These are phyloP conservation scores for Graptemys geographica DNA, from an alignment of 2,797 vertebrate species.

Conservation along the genomic window DNA sequence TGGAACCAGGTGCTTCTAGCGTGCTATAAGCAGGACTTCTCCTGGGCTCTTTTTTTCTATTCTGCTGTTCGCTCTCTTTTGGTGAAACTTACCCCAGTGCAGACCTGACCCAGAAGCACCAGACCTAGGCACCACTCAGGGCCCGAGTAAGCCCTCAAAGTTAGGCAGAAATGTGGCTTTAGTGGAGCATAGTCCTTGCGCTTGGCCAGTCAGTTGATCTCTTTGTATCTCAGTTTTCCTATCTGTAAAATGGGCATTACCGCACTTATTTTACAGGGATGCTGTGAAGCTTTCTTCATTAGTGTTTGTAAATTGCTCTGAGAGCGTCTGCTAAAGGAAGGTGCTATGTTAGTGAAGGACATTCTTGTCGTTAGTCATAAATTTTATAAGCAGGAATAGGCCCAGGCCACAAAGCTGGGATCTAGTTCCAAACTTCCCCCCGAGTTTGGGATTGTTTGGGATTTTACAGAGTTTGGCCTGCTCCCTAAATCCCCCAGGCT, in stretches of 20 bases:
- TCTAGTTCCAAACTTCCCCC: neutral
- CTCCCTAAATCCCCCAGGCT: neutral
- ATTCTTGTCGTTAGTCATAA: neutral
- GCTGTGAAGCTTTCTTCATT: neutral
- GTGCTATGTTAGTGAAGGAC: neutral
- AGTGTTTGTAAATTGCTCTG: neutral
- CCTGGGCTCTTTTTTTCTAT: neutral
- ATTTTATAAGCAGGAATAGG: neutral
- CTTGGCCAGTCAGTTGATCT: neutral
- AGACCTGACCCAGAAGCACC: neutral
- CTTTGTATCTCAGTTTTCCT: neutral
- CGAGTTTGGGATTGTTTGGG: neutral
- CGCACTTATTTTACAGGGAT: neutral
- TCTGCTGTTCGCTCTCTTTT: neutral
- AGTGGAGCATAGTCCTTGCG: neutral
- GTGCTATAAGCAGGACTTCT: neutral
- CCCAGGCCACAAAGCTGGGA: neutral
- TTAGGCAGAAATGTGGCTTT: neutral
- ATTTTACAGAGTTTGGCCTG: neutral
- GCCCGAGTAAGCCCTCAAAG: neutral
- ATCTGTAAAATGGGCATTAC: neutral
- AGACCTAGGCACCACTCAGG: too few species aligned
- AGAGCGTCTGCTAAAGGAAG: neutral
- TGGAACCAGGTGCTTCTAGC: neutral
- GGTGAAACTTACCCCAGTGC: neutral